Evolutionary conservation across 2,888 invertebrate genomes (phyloP), one percentile per base, ranked within the genome.

Genomic region (Erynnis tages): DNA sequence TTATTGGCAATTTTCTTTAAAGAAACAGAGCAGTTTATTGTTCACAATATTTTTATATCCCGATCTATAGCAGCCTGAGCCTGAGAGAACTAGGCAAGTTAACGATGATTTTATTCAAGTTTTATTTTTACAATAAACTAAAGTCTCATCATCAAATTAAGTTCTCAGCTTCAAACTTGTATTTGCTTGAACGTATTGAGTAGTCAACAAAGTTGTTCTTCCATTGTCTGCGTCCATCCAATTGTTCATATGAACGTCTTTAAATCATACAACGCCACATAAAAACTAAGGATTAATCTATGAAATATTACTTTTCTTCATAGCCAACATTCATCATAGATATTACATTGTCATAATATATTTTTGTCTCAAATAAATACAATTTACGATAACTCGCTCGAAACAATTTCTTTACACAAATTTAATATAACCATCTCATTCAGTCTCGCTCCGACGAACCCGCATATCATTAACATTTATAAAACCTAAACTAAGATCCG

Each of bases 401-500:
- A 29, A 16, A 29, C 38, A 40, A 38, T 34, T 23, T 41, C 17
- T 25, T 19, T 37, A 32, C 32, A 34, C 41, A 41, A 49, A 34
- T 34, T 34, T 49, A 34, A 34, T 34, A 41, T 49, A 34, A 34
- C 49, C 49, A 34, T 34, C 34, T 41, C 41, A 1, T 19, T 49
- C 49, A 49, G 49, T 50, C 49, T 50, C 35, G 19, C 41, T 43
- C 49, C 29, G 49, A 49, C 49, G 35, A 34, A 49, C 49, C 49
- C 49, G 49, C 49, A 50, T 50, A 50, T n/a, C n/a, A n/a, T 50
- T 19, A 41, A 43, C 49, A 50, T 35, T 45, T 27, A 34, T 43
- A 50, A 49, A 50, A 49, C 49, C 43, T 50, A 50, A 23, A 13
- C n/a, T n/a, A n/a, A n/a, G n/a, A n/a, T n/a, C n/a, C n/a, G n/a